A percentile compares a stretch with the other conserved stretches of the same genome.
Evolutionary conservation across 1,140 invertebrate genomes (phyloP).

Genomic region (Brachionus rotundiformis): DNA sequence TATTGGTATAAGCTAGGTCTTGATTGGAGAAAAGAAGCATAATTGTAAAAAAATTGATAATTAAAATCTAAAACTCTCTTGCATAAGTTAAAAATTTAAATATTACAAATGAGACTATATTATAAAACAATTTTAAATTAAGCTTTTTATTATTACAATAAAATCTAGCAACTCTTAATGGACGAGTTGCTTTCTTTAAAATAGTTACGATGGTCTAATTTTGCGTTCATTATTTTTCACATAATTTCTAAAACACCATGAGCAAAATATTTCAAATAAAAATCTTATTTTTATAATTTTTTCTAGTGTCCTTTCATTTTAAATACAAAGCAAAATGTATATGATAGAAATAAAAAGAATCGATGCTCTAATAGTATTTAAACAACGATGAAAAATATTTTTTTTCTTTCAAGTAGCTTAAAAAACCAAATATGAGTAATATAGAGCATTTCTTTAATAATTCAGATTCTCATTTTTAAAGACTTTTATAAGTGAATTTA

Average conservation of each 20-base stretch:
- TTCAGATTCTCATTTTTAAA: no score
- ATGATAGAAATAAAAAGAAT: no score
- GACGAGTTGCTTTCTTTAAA: neutral
- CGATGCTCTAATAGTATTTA: neutral
- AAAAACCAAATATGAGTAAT: no score
- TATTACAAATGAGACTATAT: conserved; percentile 21
- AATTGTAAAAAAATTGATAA: neutral
- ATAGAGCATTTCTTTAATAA: no score
- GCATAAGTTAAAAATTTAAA: neutral
- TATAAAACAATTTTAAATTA: neutral
- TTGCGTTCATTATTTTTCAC: neutral
- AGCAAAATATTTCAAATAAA: neutral
- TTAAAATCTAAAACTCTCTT: conserved; percentile 5
- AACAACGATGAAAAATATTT: neutral
- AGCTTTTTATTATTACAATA: neutral
- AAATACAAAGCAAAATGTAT: no score
- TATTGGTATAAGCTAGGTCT: neutral
- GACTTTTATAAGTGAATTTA: no score
- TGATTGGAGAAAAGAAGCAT: neutral
- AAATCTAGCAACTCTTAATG: neutral
- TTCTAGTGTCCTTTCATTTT: neutral
- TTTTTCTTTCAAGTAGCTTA: no score
- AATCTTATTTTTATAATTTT: neutral
- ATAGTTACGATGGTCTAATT: conserved; percentile 8
- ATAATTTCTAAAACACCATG: neutral